Percentiles rank a stretch among this genome's conserved stretches.
These are phyloP conservation scores for Dryas iulia DNA, from an alignment of 1,140 invertebrate species.

Conservation along the genomic window DNA sequence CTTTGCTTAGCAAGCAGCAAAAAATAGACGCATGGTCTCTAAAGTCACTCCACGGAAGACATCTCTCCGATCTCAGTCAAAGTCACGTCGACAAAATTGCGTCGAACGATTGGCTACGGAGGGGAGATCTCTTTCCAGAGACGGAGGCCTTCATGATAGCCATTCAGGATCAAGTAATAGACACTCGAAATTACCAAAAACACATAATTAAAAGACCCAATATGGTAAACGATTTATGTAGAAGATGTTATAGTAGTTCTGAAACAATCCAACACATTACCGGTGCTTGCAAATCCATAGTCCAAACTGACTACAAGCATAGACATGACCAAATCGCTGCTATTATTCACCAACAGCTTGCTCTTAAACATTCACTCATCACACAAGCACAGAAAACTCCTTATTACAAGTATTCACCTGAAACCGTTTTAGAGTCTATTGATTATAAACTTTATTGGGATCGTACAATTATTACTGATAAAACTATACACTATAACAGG, in stretches of 20 bases:
- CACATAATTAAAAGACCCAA: no score
- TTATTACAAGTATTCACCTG: background rate
- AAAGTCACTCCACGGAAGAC: constrained; percentile 18
- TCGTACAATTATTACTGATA: no score
- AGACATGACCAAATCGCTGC: no score
- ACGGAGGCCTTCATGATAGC: background rate
- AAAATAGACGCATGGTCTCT: background rate
- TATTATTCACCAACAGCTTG: no score
- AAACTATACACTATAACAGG: background rate
- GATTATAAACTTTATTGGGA: background rate
- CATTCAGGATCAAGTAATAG: constrained; percentile 5
- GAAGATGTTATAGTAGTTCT: no score
- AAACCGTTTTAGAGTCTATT: background rate
- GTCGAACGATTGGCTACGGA: constrained; percentile 6
- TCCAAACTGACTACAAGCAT: no score
- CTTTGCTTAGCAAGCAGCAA: background rate
- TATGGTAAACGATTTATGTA: no score
- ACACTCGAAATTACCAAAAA: no score
- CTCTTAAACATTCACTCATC: no score
- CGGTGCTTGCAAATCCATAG: no score
- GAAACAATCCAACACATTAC: no score
- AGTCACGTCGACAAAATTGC: constrained; percentile 3
- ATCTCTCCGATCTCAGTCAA: background rate
- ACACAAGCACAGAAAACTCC: no score
- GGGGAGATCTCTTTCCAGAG: constrained; percentile 11